These are phyloP conservation scores for Mormyrus hasselquistii DNA, from an alignment of 2,797 vertebrate species.

Conservation along the genomic window DNA sequence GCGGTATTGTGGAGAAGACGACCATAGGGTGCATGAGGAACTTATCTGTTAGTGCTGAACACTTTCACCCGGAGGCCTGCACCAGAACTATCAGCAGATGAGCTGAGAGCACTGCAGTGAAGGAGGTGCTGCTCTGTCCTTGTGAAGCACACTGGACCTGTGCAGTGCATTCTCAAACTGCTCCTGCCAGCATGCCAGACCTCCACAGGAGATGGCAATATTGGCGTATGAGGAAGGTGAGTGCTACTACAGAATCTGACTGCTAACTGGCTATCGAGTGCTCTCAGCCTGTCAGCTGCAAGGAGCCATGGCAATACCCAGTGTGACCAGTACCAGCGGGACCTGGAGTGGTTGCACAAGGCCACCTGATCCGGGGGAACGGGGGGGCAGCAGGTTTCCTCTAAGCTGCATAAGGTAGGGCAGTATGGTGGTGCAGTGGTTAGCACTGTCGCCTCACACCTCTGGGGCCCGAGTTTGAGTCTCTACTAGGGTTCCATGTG, in stretches of 20 bases:
- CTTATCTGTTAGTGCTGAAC: not conserved
- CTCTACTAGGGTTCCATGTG: not conserved
- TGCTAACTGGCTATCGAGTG: not conserved
- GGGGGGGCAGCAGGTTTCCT: not conserved
- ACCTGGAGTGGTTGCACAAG: not conserved
- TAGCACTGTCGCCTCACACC: not conserved
- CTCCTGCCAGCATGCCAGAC: not conserved
- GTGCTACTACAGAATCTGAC: not conserved
- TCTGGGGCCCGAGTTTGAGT: not conserved
- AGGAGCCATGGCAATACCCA: not conserved
- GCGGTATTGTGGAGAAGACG: not conserved
- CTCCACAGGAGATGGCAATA: not conserved
- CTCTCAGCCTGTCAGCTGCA: not conserved
- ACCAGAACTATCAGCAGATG: not conserved
- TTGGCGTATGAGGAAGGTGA: not conserved
- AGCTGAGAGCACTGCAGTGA: not conserved
- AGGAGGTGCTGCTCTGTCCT: not conserved
- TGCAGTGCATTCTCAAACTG: not conserved
- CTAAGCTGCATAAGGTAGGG: not conserved
- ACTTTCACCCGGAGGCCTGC: not conserved
- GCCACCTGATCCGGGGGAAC: not conserved
- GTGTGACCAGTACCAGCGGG: not conserved
- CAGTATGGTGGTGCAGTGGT: not conserved
- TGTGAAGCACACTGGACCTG: not conserved
- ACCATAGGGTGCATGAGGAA: not conserved